Conservation (phyloP, 2,113 vertebrate genomes). For the Brienomyrus brachyistius region DNA sequence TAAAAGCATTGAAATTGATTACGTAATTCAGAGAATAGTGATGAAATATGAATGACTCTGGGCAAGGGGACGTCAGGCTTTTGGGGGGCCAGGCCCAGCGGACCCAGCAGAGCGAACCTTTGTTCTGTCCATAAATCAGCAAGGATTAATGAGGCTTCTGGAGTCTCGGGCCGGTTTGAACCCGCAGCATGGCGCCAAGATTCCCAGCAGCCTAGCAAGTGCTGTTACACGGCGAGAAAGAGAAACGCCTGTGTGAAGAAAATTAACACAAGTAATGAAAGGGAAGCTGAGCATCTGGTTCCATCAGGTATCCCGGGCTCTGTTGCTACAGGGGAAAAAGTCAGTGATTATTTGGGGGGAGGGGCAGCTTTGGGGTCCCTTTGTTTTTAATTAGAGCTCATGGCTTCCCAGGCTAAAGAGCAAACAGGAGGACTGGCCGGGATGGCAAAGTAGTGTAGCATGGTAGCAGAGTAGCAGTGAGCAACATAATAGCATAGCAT, state of each 20-base stretch:
- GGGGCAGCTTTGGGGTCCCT: not conserved
- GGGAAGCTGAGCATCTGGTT: not conserved
- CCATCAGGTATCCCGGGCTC: not conserved
- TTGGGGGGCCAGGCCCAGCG: not conserved
- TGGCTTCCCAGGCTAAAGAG: not conserved
- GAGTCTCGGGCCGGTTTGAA: not conserved
- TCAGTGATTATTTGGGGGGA: not conserved
- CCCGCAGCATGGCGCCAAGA: not conserved
- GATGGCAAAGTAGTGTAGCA: not conserved
- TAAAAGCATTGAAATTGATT: not conserved
- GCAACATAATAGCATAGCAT: not conserved
- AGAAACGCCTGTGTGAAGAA: not conserved
- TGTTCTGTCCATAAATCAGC: conserved; percentile 1
- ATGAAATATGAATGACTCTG: not conserved
- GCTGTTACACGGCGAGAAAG: no score
- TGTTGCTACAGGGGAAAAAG: not conserved
- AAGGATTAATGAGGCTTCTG: not conserved
- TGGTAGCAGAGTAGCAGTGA: not conserved
- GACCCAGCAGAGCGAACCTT: not conserved
- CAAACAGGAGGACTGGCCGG: not conserved
- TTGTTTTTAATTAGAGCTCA: not conserved
- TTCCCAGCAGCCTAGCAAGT: not conserved
- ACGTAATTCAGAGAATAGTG: not conserved
- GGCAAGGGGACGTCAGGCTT: not conserved
- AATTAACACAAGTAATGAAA: not conserved